Evolutionary conservation across 2,888 invertebrate species (phyloP), one percentile per base, ranked within the genome.

Genomic region (Andrena marginata): DNA sequence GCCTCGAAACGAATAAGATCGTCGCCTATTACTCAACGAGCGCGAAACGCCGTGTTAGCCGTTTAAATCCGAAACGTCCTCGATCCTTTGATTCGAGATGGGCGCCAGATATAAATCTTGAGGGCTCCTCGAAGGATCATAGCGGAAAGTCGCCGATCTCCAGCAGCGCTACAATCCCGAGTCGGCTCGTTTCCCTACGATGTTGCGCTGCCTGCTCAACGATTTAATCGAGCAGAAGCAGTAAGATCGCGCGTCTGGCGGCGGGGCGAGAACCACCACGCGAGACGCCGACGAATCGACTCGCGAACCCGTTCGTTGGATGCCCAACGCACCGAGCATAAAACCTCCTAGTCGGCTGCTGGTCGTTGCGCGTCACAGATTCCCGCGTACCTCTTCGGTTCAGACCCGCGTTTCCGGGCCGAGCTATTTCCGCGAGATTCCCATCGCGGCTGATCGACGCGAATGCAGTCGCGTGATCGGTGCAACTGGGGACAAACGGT

Each of bases 1-100:
- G 80, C 79, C 79, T 82, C 67, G 84, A 63, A 60, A 20, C 77
- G 68, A 65, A 63, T 65, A 35, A 67, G 67, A 84, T 76, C 69
- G 71, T 76, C 49, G 67, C 56, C 67, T 29, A 70, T 33, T 77
- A 59, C 59, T 62, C 76, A 42, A 31, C 76, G 51, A 69, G 71
- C 76, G 68, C 73, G 48, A 78, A 63, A 71, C 68, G 70, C 29
- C 77, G 60, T 67, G 33, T 48, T 29, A 31, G 70, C 56, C 69
- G 71, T 56, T 74, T 60, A 0, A 64, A 70, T 54, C 63, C 49
- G 20, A 65, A 67, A 62, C 76, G 60, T 35, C 56, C 64, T 26
- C 80, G 82, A 77, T 20, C 69, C 42, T 54, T 33, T 26, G 56
- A 16, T 10, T n/a, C 77, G 65, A 51, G 63, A 72, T 48, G 63